Evolutionary conservation across 2,888 invertebrate species (phyloP).

Genomic region (Saturnia pavonia): DNA sequence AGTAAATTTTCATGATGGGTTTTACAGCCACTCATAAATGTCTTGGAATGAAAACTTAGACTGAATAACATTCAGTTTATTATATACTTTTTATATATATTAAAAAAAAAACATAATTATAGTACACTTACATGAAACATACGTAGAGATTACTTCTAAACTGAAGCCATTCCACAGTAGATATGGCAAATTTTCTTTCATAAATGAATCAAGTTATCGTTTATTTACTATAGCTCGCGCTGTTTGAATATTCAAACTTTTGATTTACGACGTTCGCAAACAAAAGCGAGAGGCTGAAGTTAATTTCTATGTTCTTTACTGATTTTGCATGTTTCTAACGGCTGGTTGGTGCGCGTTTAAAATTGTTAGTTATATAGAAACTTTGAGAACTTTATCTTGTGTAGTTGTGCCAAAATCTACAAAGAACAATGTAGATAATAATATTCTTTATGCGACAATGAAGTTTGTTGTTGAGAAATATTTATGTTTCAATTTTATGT

Average conservation of each 20-base stretch:
- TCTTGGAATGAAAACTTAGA: no score
- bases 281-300: conserved; percentile 34
- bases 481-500: not conserved
- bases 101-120: not conserved
- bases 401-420: not conserved
- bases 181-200: conserved; percentile 14
- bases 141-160: not conserved
- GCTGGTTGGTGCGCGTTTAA: conserved; percentile 22
- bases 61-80: not conserved
- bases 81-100: no score
- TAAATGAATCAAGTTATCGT: conserved; percentile 48
- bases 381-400: conserved; percentile 9
- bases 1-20: no score
- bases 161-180: not conserved
- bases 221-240: conserved; percentile 41
- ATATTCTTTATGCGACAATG: not conserved
- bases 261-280: conserved; percentile 47
- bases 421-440: not conserved
- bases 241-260: conserved; percentile 42
- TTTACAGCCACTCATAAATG: no score
- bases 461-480: not conserved
- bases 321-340: conserved; percentile 41
- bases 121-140: not conserved
- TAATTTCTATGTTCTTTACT: conserved; percentile 40
- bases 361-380: conserved; percentile 18